phyloP scores from a whole-genome alignment of 30 jellyfish, hydroid and myxozoan genomes.

The Hydractinia echinata region DNA sequence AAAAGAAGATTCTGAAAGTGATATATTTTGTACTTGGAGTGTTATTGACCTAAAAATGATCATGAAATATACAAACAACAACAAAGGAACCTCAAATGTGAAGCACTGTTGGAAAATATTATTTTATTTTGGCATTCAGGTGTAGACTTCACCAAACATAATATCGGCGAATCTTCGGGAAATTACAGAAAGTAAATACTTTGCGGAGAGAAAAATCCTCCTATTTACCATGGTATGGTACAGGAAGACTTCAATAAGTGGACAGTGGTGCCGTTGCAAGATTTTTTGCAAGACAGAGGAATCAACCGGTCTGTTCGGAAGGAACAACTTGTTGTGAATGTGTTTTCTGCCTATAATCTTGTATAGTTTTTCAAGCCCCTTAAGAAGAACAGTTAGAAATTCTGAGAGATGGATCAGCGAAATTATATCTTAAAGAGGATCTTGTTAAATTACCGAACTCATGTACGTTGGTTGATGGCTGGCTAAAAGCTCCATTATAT shows the following conservation, averaged over 20 bases:
- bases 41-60: too few species aligned
- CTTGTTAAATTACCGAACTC: constrained; percentile 1
- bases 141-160: too few species aligned
- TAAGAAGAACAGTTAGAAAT: constrained; percentile 7
- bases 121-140: too few species aligned
- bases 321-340: neutral
- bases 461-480: neutral
- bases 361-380: too few species aligned
- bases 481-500: neutral
- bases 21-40: too few species aligned
- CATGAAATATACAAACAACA: too few species aligned
- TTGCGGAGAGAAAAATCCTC: neutral
- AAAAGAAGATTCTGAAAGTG: too few species aligned
- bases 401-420: neutral
- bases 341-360: neutral
- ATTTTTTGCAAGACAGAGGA: neutral
- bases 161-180: too few species aligned
- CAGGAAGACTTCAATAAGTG: neutral
- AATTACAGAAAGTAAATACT: too few species aligned
- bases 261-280: neutral
- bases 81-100: too few species aligned
- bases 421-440: neutral
- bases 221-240: neutral
- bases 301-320: neutral
- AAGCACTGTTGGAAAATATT: too few species aligned